These are phyloP conservation scores for Climacteris rufus DNA, from an alignment of 2,113 vertebrate species.

Conservation along the genomic window DNA sequence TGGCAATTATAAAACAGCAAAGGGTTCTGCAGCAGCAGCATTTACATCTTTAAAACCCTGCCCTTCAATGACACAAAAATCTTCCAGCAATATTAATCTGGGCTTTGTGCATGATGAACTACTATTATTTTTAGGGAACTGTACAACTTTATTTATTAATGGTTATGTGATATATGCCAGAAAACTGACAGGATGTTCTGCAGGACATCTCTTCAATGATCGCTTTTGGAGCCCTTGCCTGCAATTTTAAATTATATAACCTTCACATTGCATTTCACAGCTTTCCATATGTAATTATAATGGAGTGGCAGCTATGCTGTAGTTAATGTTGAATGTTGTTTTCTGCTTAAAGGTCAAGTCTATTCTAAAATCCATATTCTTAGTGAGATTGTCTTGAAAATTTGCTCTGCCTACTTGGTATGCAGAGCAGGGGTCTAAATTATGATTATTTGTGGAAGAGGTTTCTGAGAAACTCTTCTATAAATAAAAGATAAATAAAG, in stretches of 20 bases:
- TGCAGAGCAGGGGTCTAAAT: constrained; percentile 4
- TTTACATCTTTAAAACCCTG: not conserved
- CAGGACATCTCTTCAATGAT: constrained; percentile 12
- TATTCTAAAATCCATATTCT: constrained; percentile 54
- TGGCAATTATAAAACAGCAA: not conserved
- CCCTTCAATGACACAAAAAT: not conserved
- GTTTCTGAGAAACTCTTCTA: constrained; percentile 28
- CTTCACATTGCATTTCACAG: constrained; percentile 26
- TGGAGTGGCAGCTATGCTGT: constrained; percentile 20
- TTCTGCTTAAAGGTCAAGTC: constrained; percentile 60
- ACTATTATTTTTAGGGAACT: constrained; percentile 28
- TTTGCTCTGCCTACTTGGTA: constrained; percentile 4
- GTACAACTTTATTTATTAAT: constrained; percentile 16
- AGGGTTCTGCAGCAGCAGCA: not conserved
- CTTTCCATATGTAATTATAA: constrained; percentile 27
- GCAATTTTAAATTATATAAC: constrained; percentile 22
- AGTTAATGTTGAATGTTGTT: constrained; percentile 33
- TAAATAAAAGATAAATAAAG: constrained; percentile 52
- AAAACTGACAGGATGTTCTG: constrained; percentile 24
- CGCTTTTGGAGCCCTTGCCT: not conserved
- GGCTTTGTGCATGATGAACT: not conserved
- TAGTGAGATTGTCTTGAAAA: constrained; percentile 23
- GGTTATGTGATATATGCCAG: not conserved
- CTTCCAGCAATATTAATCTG: not conserved
- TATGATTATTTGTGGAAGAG: constrained; percentile 37